phyloP scores from a whole-genome alignment of 2,113 vertebrate genomes.

The Tauraco erythrolophus region DNA sequence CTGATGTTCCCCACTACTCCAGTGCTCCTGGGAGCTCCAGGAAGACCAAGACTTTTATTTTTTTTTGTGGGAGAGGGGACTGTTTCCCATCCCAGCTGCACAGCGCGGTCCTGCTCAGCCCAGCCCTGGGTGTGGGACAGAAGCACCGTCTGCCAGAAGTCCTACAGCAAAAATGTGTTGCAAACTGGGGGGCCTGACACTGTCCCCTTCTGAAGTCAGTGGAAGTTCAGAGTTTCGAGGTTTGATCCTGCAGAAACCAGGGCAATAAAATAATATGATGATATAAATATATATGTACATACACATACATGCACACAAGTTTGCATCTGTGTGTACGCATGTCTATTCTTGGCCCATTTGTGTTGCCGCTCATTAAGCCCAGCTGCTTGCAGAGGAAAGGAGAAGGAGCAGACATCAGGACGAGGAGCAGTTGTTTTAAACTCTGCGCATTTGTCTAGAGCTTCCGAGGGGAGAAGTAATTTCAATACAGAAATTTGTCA shows the following conservation, averaged over 20 bases:
- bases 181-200: no score
- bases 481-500: neutral
- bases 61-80: neutral
- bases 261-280: neutral
- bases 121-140: neutral
- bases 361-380: neutral
- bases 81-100: neutral
- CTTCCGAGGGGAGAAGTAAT: neutral
- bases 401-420: neutral
- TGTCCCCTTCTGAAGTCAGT: neutral
- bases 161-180: neutral
- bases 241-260: neutral
- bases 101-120: neutral
- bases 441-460: rapidly evolving
- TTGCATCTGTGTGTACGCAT: rapidly evolving
- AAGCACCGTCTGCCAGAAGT: neutral
- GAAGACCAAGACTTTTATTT: neutral
- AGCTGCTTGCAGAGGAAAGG: neutral
- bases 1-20: neutral
- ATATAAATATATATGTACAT: neutral
- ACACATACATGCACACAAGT: neutral
- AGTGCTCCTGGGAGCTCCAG: neutral
- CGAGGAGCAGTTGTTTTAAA: neutral
- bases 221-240: neutral
- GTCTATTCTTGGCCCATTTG: neutral